These are phyloP conservation scores for Spilarctia lutea DNA, from an alignment of 2,888 invertebrate genomes.

Conservation along the genomic window DNA sequence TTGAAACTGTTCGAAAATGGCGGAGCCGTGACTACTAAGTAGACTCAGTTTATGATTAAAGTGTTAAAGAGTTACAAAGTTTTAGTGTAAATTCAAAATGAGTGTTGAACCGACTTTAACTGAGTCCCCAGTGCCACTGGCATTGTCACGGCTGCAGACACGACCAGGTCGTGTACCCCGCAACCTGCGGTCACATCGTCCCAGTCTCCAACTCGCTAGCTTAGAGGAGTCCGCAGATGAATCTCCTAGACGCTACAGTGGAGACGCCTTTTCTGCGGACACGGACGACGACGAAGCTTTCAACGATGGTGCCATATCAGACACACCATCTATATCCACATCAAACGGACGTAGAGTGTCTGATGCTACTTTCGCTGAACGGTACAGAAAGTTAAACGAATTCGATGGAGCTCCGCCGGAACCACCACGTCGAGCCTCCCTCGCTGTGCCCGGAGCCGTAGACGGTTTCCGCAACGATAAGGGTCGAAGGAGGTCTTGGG, in stretches of 20 bases:
- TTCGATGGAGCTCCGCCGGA: conserved; percentile 79
- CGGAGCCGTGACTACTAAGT: conserved; percentile 66
- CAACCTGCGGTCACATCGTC: conserved; percentile 74
- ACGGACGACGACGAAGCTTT: conserved; percentile 80
- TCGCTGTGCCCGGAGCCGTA: conserved; percentile 73
- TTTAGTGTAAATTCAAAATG: conserved; percentile 68
- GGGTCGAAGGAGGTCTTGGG: conserved; percentile 89
- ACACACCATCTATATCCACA: conserved; percentile 62
- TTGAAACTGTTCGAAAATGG: conserved; percentile 64
- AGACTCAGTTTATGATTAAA: conserved; percentile 52
- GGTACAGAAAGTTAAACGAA: conserved; percentile 79
- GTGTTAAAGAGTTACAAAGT: conserved; percentile 61
- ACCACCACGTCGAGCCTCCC: conserved; percentile 78
- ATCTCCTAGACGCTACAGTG: conserved; percentile 77
- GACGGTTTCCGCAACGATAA: conserved; percentile 79
- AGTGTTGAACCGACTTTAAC: conserved; percentile 81
- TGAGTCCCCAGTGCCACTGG: conserved; percentile 83
- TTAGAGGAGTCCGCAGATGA: conserved; percentile 80
- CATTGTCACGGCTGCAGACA: conserved; percentile 76
- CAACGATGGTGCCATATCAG: conserved; percentile 65
- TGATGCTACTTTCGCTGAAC: conserved; percentile 80
- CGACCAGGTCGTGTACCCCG: conserved; percentile 69
- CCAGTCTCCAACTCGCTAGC: conserved; percentile 81
- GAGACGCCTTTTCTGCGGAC: conserved; percentile 71
- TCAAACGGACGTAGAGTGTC: conserved; percentile 81